These are phyloP conservation scores for Microctenopoma lineatum DNA, from an alignment of 2,797 vertebrate species.

Conservation along the genomic window DNA sequence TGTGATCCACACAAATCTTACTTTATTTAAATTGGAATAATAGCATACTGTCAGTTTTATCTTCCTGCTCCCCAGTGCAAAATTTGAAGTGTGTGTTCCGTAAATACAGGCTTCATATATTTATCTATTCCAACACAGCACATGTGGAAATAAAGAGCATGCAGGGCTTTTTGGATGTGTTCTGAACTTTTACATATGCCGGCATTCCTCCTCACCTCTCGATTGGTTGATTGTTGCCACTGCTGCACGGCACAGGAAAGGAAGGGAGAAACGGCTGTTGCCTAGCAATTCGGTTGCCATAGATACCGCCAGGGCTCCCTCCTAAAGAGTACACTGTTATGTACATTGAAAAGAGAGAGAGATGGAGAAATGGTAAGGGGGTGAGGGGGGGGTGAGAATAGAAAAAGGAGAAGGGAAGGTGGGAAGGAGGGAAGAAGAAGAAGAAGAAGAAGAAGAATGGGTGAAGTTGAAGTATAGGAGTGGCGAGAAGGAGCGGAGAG, in stretches of 20 bases:
- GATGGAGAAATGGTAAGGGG: slow-evolving; percentile 19
- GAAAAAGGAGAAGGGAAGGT: slow-evolving; percentile 36
- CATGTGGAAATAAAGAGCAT: slow-evolving; percentile 20
- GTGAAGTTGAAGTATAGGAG: slow-evolving; percentile 57
- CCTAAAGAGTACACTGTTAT: slow-evolving; percentile 87
- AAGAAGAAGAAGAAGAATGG: slow-evolving; percentile 44
- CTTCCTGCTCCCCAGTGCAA: neutral
- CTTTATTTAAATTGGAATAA: neutral
- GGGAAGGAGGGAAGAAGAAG: slow-evolving; percentile 1
- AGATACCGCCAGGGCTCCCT: slow-evolving; percentile 85
- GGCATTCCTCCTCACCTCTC: slow-evolving; percentile 55
- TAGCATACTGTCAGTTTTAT: neutral
- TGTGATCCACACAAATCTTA: neutral
- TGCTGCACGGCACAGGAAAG: slow-evolving; percentile 72
- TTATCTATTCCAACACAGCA: neutral
- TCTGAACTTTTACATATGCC: slow-evolving; percentile 69
- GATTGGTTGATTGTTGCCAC: slow-evolving; percentile 73
- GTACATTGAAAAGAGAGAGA: slow-evolving; percentile 82
- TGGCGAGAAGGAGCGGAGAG: slow-evolving; percentile 43
- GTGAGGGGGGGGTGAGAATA: slow-evolving; percentile 20
- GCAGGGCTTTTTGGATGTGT: slow-evolving; percentile 37
- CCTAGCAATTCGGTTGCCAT: slow-evolving; percentile 90
- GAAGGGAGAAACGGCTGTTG: slow-evolving; percentile 84
- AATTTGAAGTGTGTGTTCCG: neutral
- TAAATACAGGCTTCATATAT: no score